Base-by-base conservation (phyloP, 2,113 vertebrate species). In the Tretioscincus oriximinensis region DNA sequence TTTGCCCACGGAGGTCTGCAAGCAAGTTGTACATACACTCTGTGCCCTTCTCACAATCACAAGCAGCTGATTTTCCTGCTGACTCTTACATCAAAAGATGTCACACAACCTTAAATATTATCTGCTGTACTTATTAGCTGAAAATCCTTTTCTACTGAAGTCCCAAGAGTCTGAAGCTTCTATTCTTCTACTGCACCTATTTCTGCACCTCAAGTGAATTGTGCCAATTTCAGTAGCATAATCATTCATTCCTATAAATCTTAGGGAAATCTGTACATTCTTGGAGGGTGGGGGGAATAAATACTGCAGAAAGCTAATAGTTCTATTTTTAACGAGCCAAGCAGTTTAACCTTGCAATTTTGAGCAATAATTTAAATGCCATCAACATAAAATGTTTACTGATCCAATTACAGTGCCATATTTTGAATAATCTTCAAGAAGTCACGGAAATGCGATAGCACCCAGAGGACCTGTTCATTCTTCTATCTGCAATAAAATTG, bases 321-420 rank as follows among this genome's bases (percentile, higher is more conserved):
- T 76, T 70, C 70, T 47, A 60, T 70, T 76, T 75, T 70, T 82
- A 82, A 82, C 22, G 85, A 80, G 7, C 18, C 54, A 76, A 69
- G 77, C 64, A 84, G 69, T 45, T 80, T 0, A 83, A 75, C 8
- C 84, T 87, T 85, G 67, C 9, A 80, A 18, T 86, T 80, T 26
- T 49, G 76, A 78, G 45, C 67, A 89, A 78, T 77, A 88, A 90
- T 83, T 90, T 88, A 85, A 92, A 86, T 4, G 67, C 28, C 58
- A 76, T 45, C 61, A 80, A 79, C 60, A 85, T 79, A 88, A 88
- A 89, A 81, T 73, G 76, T 82, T 79, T 65, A 86, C 63, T 61
- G 76, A n/a, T 72, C 54, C 81, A 87, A 64, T 87, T 89, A 81
- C 16, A 85, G 73, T 1, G 5, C n/a, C 29, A 1, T 85, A 84